Evolutionary conservation across 2,113 vertebrate genomes (phyloP), one percentile per base, ranked within the genome.

Genomic region (Pterophyllum scalare): DNA sequence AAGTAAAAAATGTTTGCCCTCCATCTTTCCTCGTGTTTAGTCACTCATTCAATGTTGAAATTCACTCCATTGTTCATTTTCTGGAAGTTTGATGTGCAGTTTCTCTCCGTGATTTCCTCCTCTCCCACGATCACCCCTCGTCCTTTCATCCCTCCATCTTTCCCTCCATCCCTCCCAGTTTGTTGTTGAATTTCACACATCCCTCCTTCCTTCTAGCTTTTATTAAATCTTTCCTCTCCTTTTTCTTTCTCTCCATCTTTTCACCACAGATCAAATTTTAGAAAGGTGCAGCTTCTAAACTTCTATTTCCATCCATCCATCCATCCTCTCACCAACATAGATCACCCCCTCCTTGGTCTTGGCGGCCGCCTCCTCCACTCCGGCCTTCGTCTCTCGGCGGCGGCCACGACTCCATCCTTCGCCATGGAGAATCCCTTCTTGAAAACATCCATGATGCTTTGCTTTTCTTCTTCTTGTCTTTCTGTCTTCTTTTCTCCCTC

Each of bases 321-420:
- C 79, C 61, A 24, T 74, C 59, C 28, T 4, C 93, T 92, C 77
- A 94, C 93, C 93, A 1, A 94, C 97, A 80, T 97, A 98, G 95
- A 98, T 94, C 90, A 99, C 98, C n/a, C 98, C 98, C 92, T 99
- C 98, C 93, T 98, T 99, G 94, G 98, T 99, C 94, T 97, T 99
- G 93, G 97, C 95, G 0, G 98, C 98, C 0, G 98, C 98, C 82
- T 98, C 98, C 0, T 97, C 97, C 91, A 99, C 97, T 4, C 98
- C 98, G 22, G 98, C 98, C 93, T 98, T 99, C 89, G 98, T 99
- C 94, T 99, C 83, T 99, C 98, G 31, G 97, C 97, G 0, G 98
- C 98, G 1, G 97, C 97, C 88, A 98, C 97, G 91, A 98, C 97
- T 11, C 98, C 98, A 77, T 97, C 98, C 93, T 97, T 99, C 19